Percentiles rank a stretch among this genome's conserved stretches.
These are phyloP conservation scores for Panthera uncia DNA, from an alignment of 2,113 vertebrate genomes.

Conservation along the genomic window DNA sequence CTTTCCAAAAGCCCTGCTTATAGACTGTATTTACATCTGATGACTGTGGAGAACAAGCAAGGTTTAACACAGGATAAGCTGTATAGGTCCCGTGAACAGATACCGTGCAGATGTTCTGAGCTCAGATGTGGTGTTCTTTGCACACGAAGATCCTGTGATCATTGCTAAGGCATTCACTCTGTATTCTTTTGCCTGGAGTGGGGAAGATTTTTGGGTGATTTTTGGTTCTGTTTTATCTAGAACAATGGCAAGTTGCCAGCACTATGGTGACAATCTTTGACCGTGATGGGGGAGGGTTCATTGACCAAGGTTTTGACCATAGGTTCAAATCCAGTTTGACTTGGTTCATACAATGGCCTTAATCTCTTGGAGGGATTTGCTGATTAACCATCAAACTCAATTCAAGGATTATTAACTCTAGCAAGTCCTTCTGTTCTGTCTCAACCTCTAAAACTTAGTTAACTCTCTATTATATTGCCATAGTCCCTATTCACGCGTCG, in stretches of 20 bases:
- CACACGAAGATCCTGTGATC: not conserved
- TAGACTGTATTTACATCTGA: not conserved
- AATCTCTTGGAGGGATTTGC: not conserved
- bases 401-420: not conserved
- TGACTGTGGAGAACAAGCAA: not conserved
- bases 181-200: not conserved
- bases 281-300: not conserved
- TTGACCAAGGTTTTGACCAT: not conserved
- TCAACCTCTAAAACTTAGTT: not conserved
- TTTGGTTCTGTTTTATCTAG: not conserved
- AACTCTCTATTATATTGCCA: not conserved
- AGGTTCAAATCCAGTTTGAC: not conserved
- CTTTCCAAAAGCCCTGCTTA: not conserved
- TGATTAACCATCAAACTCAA: not conserved
- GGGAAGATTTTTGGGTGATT: not conserved
- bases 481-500: not conserved
- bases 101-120: not conserved
- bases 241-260: not conserved
- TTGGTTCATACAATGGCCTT: not conserved
- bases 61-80: not conserved
- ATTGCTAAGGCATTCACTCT: not conserved
- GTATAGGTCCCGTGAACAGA: not conserved
- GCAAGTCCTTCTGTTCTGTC: not conserved
- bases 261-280: not conserved
- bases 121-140: not conserved